Percentiles rank a stretch among this genome's conserved stretches.
These are phyloP conservation scores for Hemicordylus capensis DNA, from an alignment of 2,113 vertebrate species.

Conservation along the genomic window DNA sequence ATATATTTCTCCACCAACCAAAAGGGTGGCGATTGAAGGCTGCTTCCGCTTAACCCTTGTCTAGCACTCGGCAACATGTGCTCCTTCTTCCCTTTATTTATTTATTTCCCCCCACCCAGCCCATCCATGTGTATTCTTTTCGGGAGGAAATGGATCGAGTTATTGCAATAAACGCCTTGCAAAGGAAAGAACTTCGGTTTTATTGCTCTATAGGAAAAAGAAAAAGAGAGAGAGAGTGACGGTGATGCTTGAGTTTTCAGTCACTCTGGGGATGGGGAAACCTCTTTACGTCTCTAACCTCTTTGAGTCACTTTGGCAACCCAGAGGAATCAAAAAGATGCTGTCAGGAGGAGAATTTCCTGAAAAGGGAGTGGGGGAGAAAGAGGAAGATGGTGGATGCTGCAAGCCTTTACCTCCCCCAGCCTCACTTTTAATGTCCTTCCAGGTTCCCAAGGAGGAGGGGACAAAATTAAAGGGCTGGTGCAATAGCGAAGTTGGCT, in stretches of 20 bases:
- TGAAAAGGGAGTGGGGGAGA: neutral
- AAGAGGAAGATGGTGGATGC: slow-evolving; percentile 4
- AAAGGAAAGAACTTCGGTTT: neutral
- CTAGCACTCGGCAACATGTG: slow-evolving; percentile 8
- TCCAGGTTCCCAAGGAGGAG: neutral
- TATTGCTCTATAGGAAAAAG: neutral
- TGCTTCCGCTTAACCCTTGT: slow-evolving; percentile 28
- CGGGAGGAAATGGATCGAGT: neutral
- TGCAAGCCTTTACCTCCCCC: slow-evolving; percentile 6
- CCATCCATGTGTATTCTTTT: neutral
- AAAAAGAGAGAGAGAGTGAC: neutral
- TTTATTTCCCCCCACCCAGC: too few relatives aligned
- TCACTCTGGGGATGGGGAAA: too few relatives aligned
- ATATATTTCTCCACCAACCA: slow-evolving; percentile 6
- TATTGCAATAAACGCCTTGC: neutral
- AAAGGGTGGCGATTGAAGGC: neutral
- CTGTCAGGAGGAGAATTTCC: neutral
- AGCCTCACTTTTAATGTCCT: slow-evolving; percentile 1
- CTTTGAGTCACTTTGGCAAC: neutral
- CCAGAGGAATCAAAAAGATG: too few relatives aligned
- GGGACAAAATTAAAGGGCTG: neutral
- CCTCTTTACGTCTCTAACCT: neutral
- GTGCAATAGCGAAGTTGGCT: neutral
- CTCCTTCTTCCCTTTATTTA: neutral
- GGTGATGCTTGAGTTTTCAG: too few relatives aligned